Conservation (phyloP, 2,797 vertebrate species). For the Megalops cyprinoides region DNA sequence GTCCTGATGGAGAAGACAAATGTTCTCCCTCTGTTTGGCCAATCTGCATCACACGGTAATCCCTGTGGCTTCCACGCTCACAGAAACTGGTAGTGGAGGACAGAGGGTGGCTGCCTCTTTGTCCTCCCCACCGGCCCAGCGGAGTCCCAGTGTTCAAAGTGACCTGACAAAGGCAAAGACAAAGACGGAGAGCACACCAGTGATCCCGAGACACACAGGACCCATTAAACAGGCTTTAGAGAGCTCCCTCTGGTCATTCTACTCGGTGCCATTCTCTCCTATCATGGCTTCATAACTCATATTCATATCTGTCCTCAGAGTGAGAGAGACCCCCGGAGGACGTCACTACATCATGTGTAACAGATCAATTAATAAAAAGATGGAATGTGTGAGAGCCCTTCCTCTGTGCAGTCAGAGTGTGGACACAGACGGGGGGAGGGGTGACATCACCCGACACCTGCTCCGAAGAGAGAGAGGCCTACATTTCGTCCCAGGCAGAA, state of each 20-base stretch:
- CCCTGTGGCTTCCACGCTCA: neutral
- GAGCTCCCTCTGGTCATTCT: slow-evolving; percentile 18
- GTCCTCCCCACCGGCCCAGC: slow-evolving; percentile 25
- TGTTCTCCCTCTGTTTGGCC: no score
- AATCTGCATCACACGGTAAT: no score
- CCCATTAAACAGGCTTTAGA: slow-evolving; percentile 28
- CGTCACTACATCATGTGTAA: slow-evolving; percentile 9
- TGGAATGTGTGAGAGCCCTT: neutral
- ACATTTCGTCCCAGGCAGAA: neutral
- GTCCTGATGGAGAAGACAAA: no score
- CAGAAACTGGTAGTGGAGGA: neutral
- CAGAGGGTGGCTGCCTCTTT: neutral
- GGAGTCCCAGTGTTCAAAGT: slow-evolving; percentile 16
- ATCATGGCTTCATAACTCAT: slow-evolving; percentile 22
- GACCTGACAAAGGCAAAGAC: slow-evolving; percentile 12
- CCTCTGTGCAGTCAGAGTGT: neutral
- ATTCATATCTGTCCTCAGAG: slow-evolving; percentile 17
- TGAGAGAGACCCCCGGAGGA: slow-evolving; percentile 18
- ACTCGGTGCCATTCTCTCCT: neutral
- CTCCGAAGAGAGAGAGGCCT: neutral
- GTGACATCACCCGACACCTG: neutral
- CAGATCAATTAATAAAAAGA: slow-evolving; percentile 30
- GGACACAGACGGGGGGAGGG: slow-evolving; percentile 2
- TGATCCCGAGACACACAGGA: slow-evolving; percentile 2
- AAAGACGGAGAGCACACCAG: slow-evolving; percentile 23